phyloP scores from a whole-genome alignment of 2,113 vertebrate species.

The Oceanites oceanicus region DNA sequence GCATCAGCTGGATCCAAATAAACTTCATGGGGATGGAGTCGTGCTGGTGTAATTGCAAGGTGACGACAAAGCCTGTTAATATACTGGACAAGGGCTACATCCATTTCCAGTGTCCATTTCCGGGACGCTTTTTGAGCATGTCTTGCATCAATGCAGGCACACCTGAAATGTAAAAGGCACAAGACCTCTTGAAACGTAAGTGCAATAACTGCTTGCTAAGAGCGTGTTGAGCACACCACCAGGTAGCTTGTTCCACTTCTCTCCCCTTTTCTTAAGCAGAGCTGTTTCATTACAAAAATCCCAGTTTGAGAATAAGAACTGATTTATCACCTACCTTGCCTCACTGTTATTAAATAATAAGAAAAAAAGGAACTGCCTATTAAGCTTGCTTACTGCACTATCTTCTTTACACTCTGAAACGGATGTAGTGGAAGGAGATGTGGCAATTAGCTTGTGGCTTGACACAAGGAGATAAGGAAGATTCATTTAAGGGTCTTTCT shows the following conservation, averaged over 20 bases:
- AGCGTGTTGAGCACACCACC: accelerated
- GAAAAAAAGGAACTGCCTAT: background rate
- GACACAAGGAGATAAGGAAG: background rate
- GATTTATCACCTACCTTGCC: background rate
- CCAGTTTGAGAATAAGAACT: background rate
- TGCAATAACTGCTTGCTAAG: too few relatives aligned
- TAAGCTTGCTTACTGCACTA: background rate
- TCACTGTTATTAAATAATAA: background rate
- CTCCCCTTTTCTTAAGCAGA: background rate
- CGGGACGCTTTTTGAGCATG: conserved; percentile 92
- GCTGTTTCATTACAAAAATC: background rate
- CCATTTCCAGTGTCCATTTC: conserved; percentile 95
- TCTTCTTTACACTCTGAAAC: background rate
- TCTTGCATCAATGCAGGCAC: conserved; percentile 89
- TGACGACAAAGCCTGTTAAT: conserved; percentile 94
- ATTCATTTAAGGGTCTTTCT: background rate
- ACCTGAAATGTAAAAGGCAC: conserved; percentile 70
- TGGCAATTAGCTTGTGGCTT: background rate
- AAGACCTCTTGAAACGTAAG: accelerated
- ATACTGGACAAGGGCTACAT: conserved; percentile 91
- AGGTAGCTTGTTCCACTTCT: background rate
- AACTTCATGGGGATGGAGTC: conserved; percentile 94
- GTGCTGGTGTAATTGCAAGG: conserved; percentile 91
- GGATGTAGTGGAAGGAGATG: background rate
- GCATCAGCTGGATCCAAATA: conserved; percentile 89